Evolutionary conservation across 2,113 vertebrate genomes (phyloP).

Genomic region (Upupa epops): DNA sequence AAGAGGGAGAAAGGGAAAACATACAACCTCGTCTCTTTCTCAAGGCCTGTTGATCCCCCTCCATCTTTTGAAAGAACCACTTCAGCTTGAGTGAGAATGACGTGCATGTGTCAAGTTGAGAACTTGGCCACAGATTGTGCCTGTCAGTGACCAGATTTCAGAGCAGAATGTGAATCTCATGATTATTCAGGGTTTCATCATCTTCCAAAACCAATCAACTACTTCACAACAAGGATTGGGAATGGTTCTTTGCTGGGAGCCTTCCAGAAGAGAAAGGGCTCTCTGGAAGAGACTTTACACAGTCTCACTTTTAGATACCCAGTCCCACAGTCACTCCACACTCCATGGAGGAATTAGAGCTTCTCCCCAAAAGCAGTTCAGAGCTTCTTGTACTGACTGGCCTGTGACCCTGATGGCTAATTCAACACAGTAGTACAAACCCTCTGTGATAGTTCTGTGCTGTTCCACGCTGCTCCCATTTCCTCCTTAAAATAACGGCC

Average conservation of each 20-base stretch:
- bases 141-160: background rate
- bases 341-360: fast-evolving
- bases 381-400: background rate
- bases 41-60: slow-evolving; percentile 32
- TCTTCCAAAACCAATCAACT: background rate
- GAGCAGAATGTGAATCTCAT: background rate
- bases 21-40: background rate
- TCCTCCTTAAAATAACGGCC: background rate
- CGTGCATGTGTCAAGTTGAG: background rate
- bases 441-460: background rate
- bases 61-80: slow-evolving; percentile 39
- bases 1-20: slow-evolving; percentile 59
- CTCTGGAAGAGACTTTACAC: background rate
- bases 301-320: background rate
- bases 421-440: background rate
- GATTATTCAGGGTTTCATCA: background rate
- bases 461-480: background rate
- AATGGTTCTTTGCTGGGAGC: background rate
- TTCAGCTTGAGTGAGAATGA: background rate
- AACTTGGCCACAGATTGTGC: background rate
- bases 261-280: background rate
- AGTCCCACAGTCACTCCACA: background rate
- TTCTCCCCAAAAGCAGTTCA: background rate
- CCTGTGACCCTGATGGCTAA: background rate
- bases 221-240: background rate